phyloP scores from a whole-genome alignment of 2,113 vertebrate species.

The Grantiella picta region DNA sequence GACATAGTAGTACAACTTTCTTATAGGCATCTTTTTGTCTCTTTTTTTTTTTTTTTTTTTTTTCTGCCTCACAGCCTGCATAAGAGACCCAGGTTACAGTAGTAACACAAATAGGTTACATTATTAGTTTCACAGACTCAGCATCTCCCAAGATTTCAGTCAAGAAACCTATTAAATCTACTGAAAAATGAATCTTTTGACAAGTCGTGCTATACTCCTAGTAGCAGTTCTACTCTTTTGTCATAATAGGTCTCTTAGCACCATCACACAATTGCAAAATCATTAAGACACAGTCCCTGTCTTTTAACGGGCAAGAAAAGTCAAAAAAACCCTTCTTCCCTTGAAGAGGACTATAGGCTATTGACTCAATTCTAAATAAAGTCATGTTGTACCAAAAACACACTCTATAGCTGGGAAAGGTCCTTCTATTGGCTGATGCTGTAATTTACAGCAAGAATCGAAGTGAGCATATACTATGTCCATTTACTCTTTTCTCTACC shows the following conservation, averaged over 20 bases:
- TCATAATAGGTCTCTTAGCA: background rate
- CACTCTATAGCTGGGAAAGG: background rate
- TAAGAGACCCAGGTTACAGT: background rate
- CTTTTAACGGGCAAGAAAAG: background rate
- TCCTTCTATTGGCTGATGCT: background rate
- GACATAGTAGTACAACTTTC: background rate
- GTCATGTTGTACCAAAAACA: background rate
- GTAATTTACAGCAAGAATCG: background rate
- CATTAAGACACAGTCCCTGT: background rate
- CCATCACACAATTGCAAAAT: background rate
- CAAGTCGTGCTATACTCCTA: background rate
- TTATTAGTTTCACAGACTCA: background rate
- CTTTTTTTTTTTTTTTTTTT: background rate
- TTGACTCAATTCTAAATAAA: background rate
- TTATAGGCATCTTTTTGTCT: background rate
- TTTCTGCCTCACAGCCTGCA: background rate
- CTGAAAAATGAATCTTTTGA: background rate
- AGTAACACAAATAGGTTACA: background rate
- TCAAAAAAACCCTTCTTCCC: background rate
- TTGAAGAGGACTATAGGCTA: background rate
- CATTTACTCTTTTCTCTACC: background rate
- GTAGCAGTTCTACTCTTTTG: background rate
- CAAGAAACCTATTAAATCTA: background rate
- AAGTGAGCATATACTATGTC: background rate
- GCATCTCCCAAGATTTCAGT: background rate